Conservation (phyloP, 2,888 invertebrate species). For the Brenthis ino region DNA sequence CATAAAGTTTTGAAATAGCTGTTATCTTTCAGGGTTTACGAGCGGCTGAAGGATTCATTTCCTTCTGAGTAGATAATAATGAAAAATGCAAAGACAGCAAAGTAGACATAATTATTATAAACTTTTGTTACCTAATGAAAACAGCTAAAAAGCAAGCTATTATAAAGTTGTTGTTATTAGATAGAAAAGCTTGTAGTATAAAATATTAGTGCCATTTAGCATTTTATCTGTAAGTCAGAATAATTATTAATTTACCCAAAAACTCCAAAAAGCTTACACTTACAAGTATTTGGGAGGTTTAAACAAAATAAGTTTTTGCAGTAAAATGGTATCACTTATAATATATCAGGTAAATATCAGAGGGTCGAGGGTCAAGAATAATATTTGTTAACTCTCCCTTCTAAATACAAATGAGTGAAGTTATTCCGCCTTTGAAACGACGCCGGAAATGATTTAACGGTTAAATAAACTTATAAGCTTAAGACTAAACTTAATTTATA, state of each 20-base stretch:
- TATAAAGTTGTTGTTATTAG: too few relatives aligned
- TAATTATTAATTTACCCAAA: too few relatives aligned
- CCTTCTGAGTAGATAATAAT: slow-evolving; percentile 8
- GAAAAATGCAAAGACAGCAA: slow-evolving; percentile 16
- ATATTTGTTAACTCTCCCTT: slow-evolving; percentile 31
- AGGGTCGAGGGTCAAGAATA: slow-evolving; percentile 17
- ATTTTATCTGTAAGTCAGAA: too few relatives aligned
- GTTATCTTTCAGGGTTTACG: slow-evolving; percentile 20
- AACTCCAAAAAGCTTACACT: too few relatives aligned
- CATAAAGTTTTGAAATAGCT: slow-evolving; percentile 5
- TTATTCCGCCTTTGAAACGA: slow-evolving; percentile 26
- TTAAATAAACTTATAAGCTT: slow-evolving; percentile 18
- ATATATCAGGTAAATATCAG: slow-evolving; percentile 14
- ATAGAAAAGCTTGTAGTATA: too few relatives aligned
- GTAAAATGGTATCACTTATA: slow-evolving; percentile 12
- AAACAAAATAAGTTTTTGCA: slow-evolving; percentile 4
- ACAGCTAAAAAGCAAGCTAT: background rate
- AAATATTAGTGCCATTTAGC: too few relatives aligned
- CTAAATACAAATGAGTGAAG: slow-evolving; percentile 30
- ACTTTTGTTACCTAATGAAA: slow-evolving; percentile 15
- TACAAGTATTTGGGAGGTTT: too few relatives aligned
- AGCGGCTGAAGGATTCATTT: slow-evolving; percentile 17
- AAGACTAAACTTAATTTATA: slow-evolving; percentile 1
- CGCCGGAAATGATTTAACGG: slow-evolving; percentile 26
- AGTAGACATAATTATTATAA: slow-evolving; percentile 7